These are phyloP conservation scores for Cabera pusaria DNA, from an alignment of 2,888 invertebrate species.

Conservation along the genomic window DNA sequence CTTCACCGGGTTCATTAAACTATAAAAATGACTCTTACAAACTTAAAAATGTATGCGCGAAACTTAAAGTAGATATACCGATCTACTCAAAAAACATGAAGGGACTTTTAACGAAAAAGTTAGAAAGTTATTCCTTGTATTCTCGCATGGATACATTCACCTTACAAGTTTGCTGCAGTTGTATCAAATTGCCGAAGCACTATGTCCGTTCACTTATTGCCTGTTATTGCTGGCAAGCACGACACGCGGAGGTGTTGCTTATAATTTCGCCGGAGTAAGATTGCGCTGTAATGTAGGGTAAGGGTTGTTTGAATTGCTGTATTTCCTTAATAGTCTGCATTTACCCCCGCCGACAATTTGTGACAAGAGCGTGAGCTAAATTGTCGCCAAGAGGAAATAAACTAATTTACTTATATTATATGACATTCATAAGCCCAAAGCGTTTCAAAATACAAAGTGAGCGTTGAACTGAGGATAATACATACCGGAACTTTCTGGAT, in stretches of 20 bases:
- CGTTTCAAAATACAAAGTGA: slow-evolving; percentile 58
- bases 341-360: slow-evolving; percentile 81
- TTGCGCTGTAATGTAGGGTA: slow-evolving; percentile 80
- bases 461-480: slow-evolving; percentile 43
- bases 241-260: slow-evolving; percentile 78
- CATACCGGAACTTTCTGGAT: slow-evolving; percentile 30
- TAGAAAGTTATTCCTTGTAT: slow-evolving; percentile 21
- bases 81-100: slow-evolving; percentile 15
- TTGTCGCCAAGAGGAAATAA: slow-evolving; percentile 81
- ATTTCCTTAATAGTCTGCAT: slow-evolving; percentile 83
- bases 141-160: slow-evolving; percentile 9
- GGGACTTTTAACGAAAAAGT: slow-evolving; percentile 18
- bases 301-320: slow-evolving; percentile 80
- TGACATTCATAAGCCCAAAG: slow-evolving; percentile 62
- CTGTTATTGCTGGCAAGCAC: slow-evolving; percentile 73
- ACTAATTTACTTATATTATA: slow-evolving; percentile 80
- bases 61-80: too few relatives aligned
- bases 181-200: slow-evolving; percentile 42
- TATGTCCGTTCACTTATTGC: slow-evolving; percentile 50
- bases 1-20: slow-evolving; percentile 50
- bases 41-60: slow-evolving; percentile 4
- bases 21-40: slow-evolving; percentile 25
- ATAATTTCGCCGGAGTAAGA: slow-evolving; percentile 78
- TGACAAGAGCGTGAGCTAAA: slow-evolving; percentile 80
- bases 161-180: slow-evolving; percentile 30